phyloP scores from a whole-genome alignment of 2,113 vertebrate genomes.

The Perca flavescens region DNA sequence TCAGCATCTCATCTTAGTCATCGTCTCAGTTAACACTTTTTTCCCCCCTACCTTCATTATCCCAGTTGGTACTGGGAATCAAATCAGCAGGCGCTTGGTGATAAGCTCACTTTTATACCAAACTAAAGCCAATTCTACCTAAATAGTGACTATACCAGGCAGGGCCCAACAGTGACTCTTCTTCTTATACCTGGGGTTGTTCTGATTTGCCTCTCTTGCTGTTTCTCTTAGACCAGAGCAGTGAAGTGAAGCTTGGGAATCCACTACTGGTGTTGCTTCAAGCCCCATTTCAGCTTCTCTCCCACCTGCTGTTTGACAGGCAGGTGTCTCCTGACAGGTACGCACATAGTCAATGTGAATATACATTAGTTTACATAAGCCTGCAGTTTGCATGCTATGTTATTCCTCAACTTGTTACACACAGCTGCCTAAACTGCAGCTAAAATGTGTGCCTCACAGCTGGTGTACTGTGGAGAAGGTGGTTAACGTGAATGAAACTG shows the following conservation, averaged over 20 bases:
- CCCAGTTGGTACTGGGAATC: background rate
- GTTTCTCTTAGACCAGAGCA: conserved; percentile 79
- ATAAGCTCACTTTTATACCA: background rate
- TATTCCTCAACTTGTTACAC: background rate
- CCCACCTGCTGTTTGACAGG: conserved; percentile 93
- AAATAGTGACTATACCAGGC: background rate
- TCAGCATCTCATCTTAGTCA: background rate
- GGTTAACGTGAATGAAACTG: background rate
- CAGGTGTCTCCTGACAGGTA: conserved; percentile 96
- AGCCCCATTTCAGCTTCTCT: conserved; percentile 90
- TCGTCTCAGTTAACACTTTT: background rate
- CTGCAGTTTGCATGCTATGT: background rate
- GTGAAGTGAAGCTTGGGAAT: conserved; percentile 92
- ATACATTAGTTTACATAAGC: background rate
- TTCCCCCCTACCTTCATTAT: background rate
- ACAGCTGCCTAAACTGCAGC: background rate
- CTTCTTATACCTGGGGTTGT: background rate
- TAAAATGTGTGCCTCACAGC: background rate
- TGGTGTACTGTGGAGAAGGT: background rate
- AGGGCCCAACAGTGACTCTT: background rate
- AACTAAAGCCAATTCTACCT: background rate
- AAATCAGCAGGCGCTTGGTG: background rate
- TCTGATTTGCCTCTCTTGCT: conserved; percentile 5
- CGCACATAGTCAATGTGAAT: background rate
- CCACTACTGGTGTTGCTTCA: conserved; percentile 94